Evolutionary conservation across 2,797 vertebrate species (phyloP).

Genomic region (Rhinogobio ventralis): DNA sequence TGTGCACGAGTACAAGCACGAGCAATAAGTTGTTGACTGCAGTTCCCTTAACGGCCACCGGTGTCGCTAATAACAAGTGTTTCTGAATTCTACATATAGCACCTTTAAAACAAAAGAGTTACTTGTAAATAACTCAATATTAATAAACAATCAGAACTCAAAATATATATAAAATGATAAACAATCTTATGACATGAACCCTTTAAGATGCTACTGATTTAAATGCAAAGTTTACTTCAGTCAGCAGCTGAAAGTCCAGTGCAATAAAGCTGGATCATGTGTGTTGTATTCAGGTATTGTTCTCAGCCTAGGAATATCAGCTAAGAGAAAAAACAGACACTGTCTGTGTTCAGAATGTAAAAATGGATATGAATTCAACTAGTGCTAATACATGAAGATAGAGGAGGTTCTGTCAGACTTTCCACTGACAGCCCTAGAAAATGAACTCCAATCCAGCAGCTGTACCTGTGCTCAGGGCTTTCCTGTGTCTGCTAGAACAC

Average conservation of each 20-base stretch:
- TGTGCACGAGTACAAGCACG: too few species aligned
- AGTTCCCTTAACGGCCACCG: too few species aligned
- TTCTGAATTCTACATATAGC: neutral
- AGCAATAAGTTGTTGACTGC: too few species aligned
- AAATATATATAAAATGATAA: neutral
- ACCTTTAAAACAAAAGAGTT: neutral
- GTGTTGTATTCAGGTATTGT: conserved; percentile 58
- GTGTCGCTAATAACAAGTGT: neutral
- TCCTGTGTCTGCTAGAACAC: conserved; percentile 38
- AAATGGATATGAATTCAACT: conserved; percentile 60
- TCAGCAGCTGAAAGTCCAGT: neutral
- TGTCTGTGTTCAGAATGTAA: conserved; percentile 56
- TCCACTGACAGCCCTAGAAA: conserved; percentile 55
- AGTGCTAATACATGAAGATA: conserved; percentile 54
- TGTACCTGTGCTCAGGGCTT: conserved; percentile 34
- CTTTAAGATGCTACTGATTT: neutral
- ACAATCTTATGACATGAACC: neutral
- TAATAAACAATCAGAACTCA: neutral
- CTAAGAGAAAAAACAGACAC: conserved; percentile 52
- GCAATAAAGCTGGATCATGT: conserved; percentile 37
- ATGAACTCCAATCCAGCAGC: conserved; percentile 48
- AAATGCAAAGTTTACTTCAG: neutral
- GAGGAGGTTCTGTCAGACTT: conserved; percentile 49
- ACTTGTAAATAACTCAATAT: neutral
- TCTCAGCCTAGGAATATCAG: conserved; percentile 54